Conservation (phyloP, 2,888 invertebrate species). For the Melipona bicolor region DNA sequence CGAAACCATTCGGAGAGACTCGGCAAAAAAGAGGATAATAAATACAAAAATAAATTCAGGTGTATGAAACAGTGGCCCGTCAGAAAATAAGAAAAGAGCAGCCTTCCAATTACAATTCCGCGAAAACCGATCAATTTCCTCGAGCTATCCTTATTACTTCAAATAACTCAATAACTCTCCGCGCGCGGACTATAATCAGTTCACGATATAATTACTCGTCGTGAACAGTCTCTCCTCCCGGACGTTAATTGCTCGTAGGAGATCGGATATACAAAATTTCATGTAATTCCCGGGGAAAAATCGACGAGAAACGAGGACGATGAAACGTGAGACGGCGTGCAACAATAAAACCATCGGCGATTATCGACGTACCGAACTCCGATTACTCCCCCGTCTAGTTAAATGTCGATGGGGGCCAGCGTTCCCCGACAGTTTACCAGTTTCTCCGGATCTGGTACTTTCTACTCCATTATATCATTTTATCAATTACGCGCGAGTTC, state of each 20-base stretch:
- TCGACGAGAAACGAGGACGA: constrained; percentile 26
- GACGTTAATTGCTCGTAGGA: constrained; percentile 32
- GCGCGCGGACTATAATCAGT: constrained; percentile 20
- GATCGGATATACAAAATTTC: constrained; percentile 35
- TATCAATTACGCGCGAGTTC: constrained; percentile 1
- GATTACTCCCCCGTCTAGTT: constrained; percentile 56
- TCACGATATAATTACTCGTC: constrained; percentile 28
- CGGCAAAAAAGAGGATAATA: background rate
- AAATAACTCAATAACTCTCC: constrained; percentile 34
- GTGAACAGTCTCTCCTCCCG: constrained; percentile 6
- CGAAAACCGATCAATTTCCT: constrained; percentile 18
- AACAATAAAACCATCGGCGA: constrained; percentile 40
- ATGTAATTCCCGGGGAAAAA: constrained; percentile 27
- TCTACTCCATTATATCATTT: background rate
- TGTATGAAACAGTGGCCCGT: constrained; percentile 1
- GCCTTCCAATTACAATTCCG: constrained; percentile 15
- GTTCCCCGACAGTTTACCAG: constrained; percentile 29
- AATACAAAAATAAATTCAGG: background rate
- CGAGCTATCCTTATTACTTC: constrained; percentile 22
- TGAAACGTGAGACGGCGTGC: constrained; percentile 16
- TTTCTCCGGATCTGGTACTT: constrained; percentile 11
- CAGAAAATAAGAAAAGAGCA: background rate
- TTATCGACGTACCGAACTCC: constrained; percentile 43
- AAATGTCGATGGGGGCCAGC: constrained; percentile 48
- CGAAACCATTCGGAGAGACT: background rate